These are phyloP conservation scores for Atherinosoma microstoma DNA, from an alignment of 2,797 vertebrate species.

Conservation along the genomic window DNA sequence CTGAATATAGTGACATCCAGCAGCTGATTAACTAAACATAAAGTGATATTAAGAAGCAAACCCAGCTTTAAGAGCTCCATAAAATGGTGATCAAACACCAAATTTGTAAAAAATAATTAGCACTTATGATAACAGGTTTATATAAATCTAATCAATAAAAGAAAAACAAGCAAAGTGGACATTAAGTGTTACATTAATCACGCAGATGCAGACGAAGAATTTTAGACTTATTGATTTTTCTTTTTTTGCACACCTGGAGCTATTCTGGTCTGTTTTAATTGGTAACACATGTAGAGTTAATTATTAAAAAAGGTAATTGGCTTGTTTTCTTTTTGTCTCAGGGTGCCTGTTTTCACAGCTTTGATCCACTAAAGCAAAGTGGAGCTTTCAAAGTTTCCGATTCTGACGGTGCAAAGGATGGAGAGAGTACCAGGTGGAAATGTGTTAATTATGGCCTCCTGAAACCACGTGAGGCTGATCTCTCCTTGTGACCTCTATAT, in stretches of 20 bases:
- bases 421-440: constrained; percentile 65
- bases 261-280: constrained; percentile 48
- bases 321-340: constrained; percentile 60
- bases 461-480: constrained; percentile 53
- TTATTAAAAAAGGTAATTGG: constrained; percentile 74
- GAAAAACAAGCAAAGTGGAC: neutral
- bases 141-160: no score
- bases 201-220: neutral
- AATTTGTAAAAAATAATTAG: neutral
- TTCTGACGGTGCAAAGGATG: constrained; percentile 40
- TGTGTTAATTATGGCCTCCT: constrained; percentile 70
- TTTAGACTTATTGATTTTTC: constrained; percentile 18
- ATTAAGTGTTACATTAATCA: constrained; percentile 12
- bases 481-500: constrained; percentile 52
- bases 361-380: constrained; percentile 68
- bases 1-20: constrained; percentile 8
- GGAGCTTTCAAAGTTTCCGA: constrained; percentile 49
- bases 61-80: neutral
- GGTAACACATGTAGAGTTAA: constrained; percentile 61
- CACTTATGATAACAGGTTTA: no score
- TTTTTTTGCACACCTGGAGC: constrained; percentile 38
- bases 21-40: constrained; percentile 12
- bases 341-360: constrained; percentile 49
- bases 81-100: neutral
- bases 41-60: neutral